These are phyloP conservation scores for Trichogramma pretiosum DNA, from an alignment of 1,140 invertebrate genomes.

Conservation along the genomic window DNA sequence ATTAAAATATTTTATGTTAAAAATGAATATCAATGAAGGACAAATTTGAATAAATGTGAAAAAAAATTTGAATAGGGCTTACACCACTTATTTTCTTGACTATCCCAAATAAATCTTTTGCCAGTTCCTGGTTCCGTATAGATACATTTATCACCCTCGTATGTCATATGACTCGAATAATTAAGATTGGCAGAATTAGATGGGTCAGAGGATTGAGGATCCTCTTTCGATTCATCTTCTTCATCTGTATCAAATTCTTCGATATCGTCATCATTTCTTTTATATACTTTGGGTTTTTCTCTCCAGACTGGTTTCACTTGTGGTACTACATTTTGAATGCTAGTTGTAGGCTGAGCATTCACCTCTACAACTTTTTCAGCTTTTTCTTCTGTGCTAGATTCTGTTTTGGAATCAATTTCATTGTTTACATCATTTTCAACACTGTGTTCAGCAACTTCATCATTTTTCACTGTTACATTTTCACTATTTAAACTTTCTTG, in stretches of 20 bases:
- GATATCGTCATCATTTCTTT: constrained; percentile 21
- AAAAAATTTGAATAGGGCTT: constrained; percentile 11
- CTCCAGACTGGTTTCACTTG: background rate
- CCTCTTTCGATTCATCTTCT: constrained; percentile 21
- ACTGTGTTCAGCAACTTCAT: no score
- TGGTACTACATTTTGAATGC: background rate
- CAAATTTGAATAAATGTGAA: background rate
- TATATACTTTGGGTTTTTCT: constrained; percentile 11
- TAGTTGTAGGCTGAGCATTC: no score
- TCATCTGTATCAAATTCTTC: constrained; percentile 34
- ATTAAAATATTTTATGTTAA: constrained; percentile 40
- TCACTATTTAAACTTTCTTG: no score
- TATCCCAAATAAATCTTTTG: constrained; percentile 60
- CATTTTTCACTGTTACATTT: no score
- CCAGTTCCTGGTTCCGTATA: constrained; percentile 64
- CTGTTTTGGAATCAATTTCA: background rate
- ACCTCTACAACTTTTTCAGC: background rate
- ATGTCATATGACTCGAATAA: constrained; percentile 52
- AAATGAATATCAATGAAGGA: constrained; percentile 22
- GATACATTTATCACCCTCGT: constrained; percentile 59
- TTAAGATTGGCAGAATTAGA: constrained; percentile 17
- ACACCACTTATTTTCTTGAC: constrained; percentile 51
- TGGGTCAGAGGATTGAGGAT: background rate
- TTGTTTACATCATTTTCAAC: background rate
- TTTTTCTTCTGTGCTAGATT: background rate